A percentile compares a stretch with the other conserved stretches of the same genome.
Conservation (phyloP, 2,113 vertebrate species). For the Percopsis transmontana region DNA sequence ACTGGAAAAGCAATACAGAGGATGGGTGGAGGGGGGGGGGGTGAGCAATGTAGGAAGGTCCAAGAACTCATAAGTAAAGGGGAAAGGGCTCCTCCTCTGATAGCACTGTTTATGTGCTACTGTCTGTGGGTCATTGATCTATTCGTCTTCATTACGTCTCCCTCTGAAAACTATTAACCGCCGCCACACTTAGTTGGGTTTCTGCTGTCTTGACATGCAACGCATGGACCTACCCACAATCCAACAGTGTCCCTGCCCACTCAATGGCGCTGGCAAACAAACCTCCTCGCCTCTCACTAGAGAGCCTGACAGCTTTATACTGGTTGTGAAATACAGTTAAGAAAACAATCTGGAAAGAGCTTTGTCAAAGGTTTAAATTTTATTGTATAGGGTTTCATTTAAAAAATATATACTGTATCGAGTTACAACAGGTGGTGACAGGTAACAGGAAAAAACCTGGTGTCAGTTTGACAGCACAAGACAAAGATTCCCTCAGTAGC, state of each 20-base stretch:
- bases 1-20: conserved; percentile 22
- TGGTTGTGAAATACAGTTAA: conserved; percentile 1
- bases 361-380: conserved; percentile 8
- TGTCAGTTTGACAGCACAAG: too few relatives aligned
- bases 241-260: conserved; percentile 25
- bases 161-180: conserved; percentile 64
- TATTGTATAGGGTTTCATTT: not conserved
- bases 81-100: conserved; percentile 41
- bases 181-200: conserved; percentile 56
- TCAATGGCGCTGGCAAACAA: not conserved
- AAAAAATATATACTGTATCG: not conserved
- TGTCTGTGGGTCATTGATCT: conserved; percentile 63
- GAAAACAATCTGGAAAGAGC: not conserved
- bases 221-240: not conserved
- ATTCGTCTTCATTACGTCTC: conserved; percentile 68
- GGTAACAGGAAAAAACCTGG: too few relatives aligned
- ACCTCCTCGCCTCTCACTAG: too few relatives aligned
- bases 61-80: conserved; percentile 8
- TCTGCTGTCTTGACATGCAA: conserved; percentile 49
- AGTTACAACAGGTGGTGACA: not conserved
- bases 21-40: conserved; percentile 6
- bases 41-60: conserved; percentile 17
- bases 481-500: too few relatives aligned
- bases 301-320: too few relatives aligned
- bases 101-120: conserved; percentile 60